A percentile compares a stretch with the other conserved stretches of the same genome.
phyloP scores from a whole-genome alignment of 2,113 vertebrate species.

The Eira barbara region DNA sequence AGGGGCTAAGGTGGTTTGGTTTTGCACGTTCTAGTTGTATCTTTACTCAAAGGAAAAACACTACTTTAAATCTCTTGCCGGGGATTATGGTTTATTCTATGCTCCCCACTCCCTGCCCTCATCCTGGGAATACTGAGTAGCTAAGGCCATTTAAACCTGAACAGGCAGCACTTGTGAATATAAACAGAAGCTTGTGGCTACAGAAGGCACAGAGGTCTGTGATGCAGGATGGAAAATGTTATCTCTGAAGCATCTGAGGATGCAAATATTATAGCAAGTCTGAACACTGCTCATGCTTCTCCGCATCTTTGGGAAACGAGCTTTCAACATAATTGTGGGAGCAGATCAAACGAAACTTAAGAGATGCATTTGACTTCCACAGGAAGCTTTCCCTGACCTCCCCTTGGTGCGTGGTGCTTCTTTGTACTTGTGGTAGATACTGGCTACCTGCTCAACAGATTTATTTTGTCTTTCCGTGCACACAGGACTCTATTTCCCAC shows the following conservation, averaged over 20 bases:
- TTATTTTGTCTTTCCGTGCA: background rate
- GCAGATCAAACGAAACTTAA: background rate
- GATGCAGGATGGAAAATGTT: background rate
- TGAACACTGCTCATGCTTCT: background rate
- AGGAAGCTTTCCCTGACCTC: background rate
- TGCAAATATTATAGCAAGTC: background rate
- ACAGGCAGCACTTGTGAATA: background rate
- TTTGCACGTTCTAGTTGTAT: background rate
- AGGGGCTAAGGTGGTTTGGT: background rate
- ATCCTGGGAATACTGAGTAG: background rate
- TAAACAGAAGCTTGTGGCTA: background rate
- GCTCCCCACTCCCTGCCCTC: background rate
- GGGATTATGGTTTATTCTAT: background rate
- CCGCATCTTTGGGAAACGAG: background rate
- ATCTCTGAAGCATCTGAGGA: background rate
- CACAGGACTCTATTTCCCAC: background rate
- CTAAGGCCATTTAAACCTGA: background rate
- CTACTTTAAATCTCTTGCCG: background rate
- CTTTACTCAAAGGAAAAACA: background rate
- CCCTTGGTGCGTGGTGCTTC: fast-evolving
- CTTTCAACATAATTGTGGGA: background rate
- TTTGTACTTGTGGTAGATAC: background rate
- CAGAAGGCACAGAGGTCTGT: background rate
- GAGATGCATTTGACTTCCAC: background rate
- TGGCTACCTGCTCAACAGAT: background rate